Evolutionary conservation across 2,888 invertebrate species (phyloP), one percentile per base, ranked within the genome.

Genomic region (Sminthurides aquaticus): DNA sequence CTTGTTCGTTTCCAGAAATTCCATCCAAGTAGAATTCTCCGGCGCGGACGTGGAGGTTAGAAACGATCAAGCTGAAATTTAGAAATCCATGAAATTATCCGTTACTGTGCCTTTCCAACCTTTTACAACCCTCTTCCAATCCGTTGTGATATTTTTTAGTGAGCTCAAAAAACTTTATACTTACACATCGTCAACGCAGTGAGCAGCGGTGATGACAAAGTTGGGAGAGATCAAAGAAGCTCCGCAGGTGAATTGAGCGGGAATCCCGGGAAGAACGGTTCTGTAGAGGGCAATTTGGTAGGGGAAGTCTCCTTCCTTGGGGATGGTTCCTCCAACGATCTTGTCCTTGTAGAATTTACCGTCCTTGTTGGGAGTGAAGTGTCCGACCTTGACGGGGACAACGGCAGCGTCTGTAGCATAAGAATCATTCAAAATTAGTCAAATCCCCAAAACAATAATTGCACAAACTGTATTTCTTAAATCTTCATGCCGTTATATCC

Each of bases 271-370:
- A n/a, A 28, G 3, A 15, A 11, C 5, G 15, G n/a, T 60, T 20
- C 25, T 26, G 60, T 25, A 52, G 3, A 60, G 27, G 22, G 27
- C 60, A 18, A 60, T 26, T 24, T 60, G 60, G 22, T 60, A 27
- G 2, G 60, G 60, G 29, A 25, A 28, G 11, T 49, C 26, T 52
- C 60, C 60, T 26, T 49, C 27, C 3, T 24, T 27, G 3, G 26
- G 49, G 15, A 60, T 49, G 18, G 43, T n/a, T 28, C 60, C 60
- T 18, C 60, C 60, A 27, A 60, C 28, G 52, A 60, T 60, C 52
- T 28, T 60, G n/a, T n/a, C 27, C 2, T 28, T 20, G 3, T 25
- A n/a, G 20, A 28, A 11, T 27, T n/a, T 25, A n/a, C 2, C n/a
- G n/a, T 26, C 28, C n/a, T 25, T 25, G 8, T 29, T 26, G 2